These are phyloP conservation scores for Melanostigma gelatinosum DNA, from an alignment of 2,113 vertebrate species.

Conservation along the genomic window DNA sequence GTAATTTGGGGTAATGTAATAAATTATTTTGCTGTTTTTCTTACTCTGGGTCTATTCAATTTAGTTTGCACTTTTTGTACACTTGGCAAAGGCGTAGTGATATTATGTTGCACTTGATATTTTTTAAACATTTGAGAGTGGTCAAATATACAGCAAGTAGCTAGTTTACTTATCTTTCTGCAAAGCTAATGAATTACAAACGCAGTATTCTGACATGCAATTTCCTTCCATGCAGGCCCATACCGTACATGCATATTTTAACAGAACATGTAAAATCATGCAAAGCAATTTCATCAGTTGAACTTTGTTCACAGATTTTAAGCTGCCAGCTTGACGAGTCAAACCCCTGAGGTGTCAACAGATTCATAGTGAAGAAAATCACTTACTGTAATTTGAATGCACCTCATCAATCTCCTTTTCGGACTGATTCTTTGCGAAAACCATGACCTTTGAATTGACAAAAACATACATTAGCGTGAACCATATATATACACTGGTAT, in stretches of 20 bases:
- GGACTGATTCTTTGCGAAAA: conserved; percentile 91
- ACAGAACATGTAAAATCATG: background rate
- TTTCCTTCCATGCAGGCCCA: background rate
- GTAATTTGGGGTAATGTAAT: background rate
- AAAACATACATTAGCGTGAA: conserved; percentile 47
- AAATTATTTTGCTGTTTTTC: background rate
- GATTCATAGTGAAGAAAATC: background rate
- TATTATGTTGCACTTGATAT: background rate
- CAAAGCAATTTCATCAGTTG: background rate
- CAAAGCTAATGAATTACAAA: background rate
- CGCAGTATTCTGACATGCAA: background rate
- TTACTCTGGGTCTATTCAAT: background rate
- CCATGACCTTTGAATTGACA: conserved; percentile 82
- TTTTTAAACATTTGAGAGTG: background rate
- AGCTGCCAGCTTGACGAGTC: background rate
- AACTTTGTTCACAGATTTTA: background rate
- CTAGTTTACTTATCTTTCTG: background rate
- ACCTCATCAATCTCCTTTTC: conserved; percentile 91
- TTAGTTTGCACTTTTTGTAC: background rate
- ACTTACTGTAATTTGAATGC: conserved; percentile 93
- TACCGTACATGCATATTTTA: background rate
- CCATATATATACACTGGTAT: background rate
- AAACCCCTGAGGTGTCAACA: background rate
- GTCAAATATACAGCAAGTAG: background rate
- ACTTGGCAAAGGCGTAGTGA: background rate